Evolutionary conservation across 2,113 vertebrate genomes (phyloP).

Genomic region (Clarias gariepinus): DNA sequence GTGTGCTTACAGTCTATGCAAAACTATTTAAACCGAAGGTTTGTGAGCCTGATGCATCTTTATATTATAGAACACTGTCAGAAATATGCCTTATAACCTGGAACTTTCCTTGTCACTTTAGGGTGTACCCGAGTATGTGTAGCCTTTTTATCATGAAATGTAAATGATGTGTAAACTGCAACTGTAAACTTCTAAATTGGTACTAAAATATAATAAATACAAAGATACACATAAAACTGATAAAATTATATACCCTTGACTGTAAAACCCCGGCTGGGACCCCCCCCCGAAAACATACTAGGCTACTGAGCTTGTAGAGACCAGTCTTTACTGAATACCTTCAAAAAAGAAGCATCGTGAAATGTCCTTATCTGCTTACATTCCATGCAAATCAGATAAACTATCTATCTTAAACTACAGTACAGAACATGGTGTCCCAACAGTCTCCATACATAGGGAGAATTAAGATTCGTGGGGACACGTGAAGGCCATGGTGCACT

Average conservation of each 20-base stretch:
- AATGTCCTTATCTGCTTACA: not conserved
- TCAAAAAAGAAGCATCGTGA: not conserved
- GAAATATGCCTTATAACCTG: not conserved
- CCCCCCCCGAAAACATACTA: no score
- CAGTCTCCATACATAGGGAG: no score
- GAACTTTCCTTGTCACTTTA: not conserved
- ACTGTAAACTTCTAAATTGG: not conserved
- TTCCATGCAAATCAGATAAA: not conserved
- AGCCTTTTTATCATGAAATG: not conserved
- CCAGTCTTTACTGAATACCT: no score
- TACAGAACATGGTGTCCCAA: no score
- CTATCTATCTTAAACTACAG: not conserved
- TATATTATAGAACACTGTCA: no score
- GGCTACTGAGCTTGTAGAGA: not conserved
- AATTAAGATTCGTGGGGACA: no score
- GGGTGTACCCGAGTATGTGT: not conserved
- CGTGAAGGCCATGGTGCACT: no score
- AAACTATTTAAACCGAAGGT: not conserved
- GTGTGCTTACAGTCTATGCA: slow-evolving; percentile 1
- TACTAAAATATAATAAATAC: not conserved
- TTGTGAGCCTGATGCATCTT: not conserved
- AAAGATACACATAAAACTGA: not conserved
- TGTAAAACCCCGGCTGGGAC: no score
- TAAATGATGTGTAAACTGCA: not conserved
- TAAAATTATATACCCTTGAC: not conserved